phyloP scores from a whole-genome alignment of 2,797 vertebrate genomes.

The Leptodactylus fallax region DNA sequence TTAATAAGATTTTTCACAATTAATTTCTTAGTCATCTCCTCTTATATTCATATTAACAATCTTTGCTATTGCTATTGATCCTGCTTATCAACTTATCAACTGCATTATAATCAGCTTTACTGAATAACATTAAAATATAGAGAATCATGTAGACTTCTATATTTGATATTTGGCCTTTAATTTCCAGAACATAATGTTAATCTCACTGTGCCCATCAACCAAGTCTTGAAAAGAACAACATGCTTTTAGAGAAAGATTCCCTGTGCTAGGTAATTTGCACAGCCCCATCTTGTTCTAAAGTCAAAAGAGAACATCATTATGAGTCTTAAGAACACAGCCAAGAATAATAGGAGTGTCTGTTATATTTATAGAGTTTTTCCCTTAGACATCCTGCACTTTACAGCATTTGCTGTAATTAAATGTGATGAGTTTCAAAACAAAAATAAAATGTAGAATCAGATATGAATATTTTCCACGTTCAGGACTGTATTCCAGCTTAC shows the following conservation, averaged over 20 bases:
- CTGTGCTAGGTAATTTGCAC: neutral
- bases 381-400: neutral
- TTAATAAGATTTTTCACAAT: too few relatives aligned
- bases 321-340: neutral
- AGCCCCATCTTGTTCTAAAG: neutral
- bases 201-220: neutral
- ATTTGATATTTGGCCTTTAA: neutral
- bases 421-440: neutral
- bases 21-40: too few relatives aligned
- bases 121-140: neutral
- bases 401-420: neutral
- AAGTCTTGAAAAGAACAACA: neutral
- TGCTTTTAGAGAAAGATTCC: neutral
- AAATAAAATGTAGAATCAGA: neutral
- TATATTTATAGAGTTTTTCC: neutral
- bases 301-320: slow-evolving; percentile 1
- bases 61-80: too few relatives aligned
- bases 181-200: neutral
- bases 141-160: neutral
- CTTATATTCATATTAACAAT: too few relatives aligned
- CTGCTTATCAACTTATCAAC: too few relatives aligned
- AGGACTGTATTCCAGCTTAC: neutral
- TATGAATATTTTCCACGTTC: neutral
- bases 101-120: neutral
- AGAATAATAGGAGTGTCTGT: neutral